Conservation (phyloP, 2,888 invertebrate species). For the Cataglyphis cursor region DNA sequence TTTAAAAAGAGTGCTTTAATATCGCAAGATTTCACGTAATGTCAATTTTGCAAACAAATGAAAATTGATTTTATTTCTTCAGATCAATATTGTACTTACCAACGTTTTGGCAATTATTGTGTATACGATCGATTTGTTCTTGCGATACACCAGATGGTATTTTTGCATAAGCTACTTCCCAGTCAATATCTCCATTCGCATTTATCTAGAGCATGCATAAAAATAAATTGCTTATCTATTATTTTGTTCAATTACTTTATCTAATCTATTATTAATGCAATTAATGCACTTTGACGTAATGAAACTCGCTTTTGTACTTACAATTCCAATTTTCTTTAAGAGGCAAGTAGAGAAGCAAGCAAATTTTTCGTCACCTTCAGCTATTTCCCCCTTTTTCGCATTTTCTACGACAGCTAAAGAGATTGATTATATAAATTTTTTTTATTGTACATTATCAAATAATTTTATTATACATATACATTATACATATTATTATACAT, state of each 20-base stretch:
- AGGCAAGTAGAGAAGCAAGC: constrained; percentile 80
- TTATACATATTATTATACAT: neutral
- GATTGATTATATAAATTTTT: neutral
- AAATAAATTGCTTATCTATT: neutral
- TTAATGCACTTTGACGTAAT: neutral
- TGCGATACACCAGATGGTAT: constrained; percentile 35
- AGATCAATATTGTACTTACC: constrained; percentile 47
- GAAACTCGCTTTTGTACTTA: constrained; percentile 69
- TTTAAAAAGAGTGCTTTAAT: neutral
- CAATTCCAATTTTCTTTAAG: constrained; percentile 81
- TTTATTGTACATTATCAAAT: neutral
- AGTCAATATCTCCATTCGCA: constrained; percentile 59
- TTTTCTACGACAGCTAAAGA: constrained; percentile 76
- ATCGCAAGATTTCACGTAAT: neutral
- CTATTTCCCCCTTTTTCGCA: constrained; percentile 62
- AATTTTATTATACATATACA: neutral
- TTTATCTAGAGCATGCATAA: constrained; percentile 54
- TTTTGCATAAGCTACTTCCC: constrained; percentile 43
- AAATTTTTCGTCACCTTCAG: constrained; percentile 71
- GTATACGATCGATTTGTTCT: constrained; percentile 48
- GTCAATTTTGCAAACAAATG: neutral
- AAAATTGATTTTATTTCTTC: neutral
- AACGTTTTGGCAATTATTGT: constrained; percentile 45
- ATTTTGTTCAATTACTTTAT: too few species aligned
- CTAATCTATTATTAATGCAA: too few species aligned